Base-by-base conservation (phyloP, 2,113 vertebrate species). In the Pangasianodon hypophthalmus region DNA sequence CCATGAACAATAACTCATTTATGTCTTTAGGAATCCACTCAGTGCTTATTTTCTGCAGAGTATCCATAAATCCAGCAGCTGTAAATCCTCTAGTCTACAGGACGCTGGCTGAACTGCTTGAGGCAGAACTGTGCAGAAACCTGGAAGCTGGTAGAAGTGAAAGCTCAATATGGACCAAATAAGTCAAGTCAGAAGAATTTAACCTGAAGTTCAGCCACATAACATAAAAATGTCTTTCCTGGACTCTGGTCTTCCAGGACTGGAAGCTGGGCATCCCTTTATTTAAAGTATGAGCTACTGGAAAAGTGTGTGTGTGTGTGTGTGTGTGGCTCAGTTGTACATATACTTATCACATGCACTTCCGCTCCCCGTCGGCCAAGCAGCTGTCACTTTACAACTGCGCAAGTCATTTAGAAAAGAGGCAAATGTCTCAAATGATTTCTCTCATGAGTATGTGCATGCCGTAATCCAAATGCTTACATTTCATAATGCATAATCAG, bases 331-430 rank as follows among this genome's bases (percentile, higher is more conserved):
- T 89, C 24, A 13, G 37, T 91, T 89, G 44, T 85, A 91, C 84
- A 69, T 71, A 80, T 6, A 71, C 26, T 77, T 71, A 81, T 81
- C 71, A 62, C 73, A 86, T 54, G 58, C 80, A 90, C 62, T 86
- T 88, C 88, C 37, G 37, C 44, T 86, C 50, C 54, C 46, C 69
- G 60, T 88, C 46, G 64, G 52, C 73, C 46, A 75, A 86, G 85
- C 90, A 92, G 90, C 90, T 89, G 88, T 58, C 73, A 41, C 75
- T 44, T 44, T 81, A 92, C 88, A 90, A 90, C 86, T 81, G 90
- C 50, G 6, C 67, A 73, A 41, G 56, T 73, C 62, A 86, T 84
- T 58, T 60, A 37, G 60, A 46, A 58, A 64, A 79, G 85, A n/a
- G 88, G 58, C 77, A 80, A 32, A 81, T 67, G 84, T 75, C 73